Conservation (phyloP, 2,113 vertebrate species). For the Saguinus imperator region DNA sequence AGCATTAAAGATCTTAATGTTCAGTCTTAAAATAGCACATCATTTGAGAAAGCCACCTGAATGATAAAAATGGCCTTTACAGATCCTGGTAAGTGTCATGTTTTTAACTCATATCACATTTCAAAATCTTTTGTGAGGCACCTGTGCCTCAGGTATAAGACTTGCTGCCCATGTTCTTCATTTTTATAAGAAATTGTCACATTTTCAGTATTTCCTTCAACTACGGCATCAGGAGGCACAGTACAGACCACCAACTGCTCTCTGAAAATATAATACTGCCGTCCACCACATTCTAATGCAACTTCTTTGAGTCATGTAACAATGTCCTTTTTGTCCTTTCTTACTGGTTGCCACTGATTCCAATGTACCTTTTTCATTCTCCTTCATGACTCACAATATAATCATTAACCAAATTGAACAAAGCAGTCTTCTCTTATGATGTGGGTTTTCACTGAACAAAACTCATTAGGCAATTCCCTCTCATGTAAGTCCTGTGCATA, state of each 20-base stretch:
- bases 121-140: neutral
- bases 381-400: neutral
- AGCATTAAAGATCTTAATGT: neutral
- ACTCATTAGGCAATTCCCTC: neutral
- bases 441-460: neutral
- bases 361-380: neutral
- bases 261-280: neutral
- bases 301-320: neutral
- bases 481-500: neutral
- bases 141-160: neutral
- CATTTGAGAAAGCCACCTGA: neutral
- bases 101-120: neutral
- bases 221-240: neutral
- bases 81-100: neutral
- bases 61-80: neutral
- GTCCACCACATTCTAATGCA: neutral
- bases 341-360: neutral
- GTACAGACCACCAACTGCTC: neutral
- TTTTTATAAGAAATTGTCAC: neutral
- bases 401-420: constrained; percentile 4
- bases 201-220: neutral
- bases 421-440: neutral
- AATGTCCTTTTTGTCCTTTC: neutral
- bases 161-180: neutral
- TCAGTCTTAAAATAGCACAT: neutral